Percentiles rank a stretch among this genome's conserved stretches.
Evolutionary conservation across 2,113 vertebrate genomes (phyloP).

Genomic region (Hydrochoerus hydrochaeris): DNA sequence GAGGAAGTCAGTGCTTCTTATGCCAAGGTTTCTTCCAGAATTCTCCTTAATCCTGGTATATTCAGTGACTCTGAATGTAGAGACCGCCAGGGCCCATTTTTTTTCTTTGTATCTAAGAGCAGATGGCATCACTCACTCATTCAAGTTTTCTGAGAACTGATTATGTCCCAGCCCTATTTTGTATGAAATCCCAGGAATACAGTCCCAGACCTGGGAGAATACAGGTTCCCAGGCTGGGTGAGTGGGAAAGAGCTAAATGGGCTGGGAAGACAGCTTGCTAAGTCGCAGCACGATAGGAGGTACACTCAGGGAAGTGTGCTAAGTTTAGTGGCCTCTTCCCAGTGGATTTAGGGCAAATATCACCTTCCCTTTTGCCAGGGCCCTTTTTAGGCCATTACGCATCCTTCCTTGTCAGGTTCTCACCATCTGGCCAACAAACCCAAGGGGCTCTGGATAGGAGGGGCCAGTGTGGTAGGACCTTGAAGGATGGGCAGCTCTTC

Average conservation of each 20-base stretch:
- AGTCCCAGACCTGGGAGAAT: neutral
- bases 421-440: neutral
- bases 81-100: neutral
- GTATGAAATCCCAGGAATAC: neutral
- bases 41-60: neutral
- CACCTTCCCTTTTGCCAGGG: neutral
- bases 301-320: neutral
- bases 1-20: neutral
- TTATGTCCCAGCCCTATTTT: neutral
- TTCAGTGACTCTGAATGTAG: neutral
- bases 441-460: neutral
- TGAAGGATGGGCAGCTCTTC: neutral
- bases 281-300: neutral
- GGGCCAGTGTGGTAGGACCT: neutral
- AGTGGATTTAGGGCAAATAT: neutral
- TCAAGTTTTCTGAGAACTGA: constrained; percentile 6
- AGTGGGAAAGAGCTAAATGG: neutral
- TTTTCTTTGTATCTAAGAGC: neutral
- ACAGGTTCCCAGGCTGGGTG: too few relatives aligned
- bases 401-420: neutral
- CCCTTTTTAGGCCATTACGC: neutral
- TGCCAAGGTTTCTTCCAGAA: neutral
- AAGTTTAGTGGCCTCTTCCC: neutral
- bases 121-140: neutral
- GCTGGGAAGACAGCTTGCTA: neutral